Evolutionary conservation across 1,140 invertebrate species (phyloP), one percentile per base, ranked within the genome.

Genomic region (Laupala kohalensis): DNA sequence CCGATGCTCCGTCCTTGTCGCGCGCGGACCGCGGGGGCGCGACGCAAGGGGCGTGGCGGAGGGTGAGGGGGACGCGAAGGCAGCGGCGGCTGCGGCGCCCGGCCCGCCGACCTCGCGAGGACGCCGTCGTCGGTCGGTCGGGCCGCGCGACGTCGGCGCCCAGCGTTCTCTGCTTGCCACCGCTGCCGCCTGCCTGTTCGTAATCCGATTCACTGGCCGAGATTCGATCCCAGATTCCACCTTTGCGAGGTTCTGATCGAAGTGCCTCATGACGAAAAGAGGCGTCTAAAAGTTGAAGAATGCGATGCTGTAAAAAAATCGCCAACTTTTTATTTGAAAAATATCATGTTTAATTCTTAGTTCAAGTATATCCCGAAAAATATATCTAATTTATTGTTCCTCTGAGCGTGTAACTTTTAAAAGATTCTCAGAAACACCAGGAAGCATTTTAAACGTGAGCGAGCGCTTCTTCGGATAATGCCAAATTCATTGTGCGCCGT

Each of bases 61-160:
- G 53, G 30, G 26, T 64, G 63, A 19, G 62, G 72, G 67, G 3
- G 25, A 5, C 6, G 26, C 19, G 6, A 19, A n/a, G n/a, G n/a
- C n/a, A n/a, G n/a, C n/a, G n/a, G 25, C 71, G 71, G 72, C 72
- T n/a, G 64, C 77, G 77, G 78, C 77, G 77, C 78, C 77, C 77
- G 77, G 77, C 74, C 77, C 76, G 77, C 78, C 76, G 75, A 76
- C 75, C 71, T 71, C 72, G 23, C 68, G 68, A 29, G 30, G 27
- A 69, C 25, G 27, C 23, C 67, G 27, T 19, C 68, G 68, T 27
- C 13, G n/a, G n/a, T n/a, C n/a, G n/a, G n/a, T n/a, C n/a, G n/a
- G n/a, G 29, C 30, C 29, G 62, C 29, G n/a, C 69, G 30, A 13
- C 12, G 69, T 25, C 69, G 69, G 5, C 30, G n/a, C 62, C 53